Conservation (phyloP, 2,113 vertebrate genomes). For the Indicator maculatus region DNA sequence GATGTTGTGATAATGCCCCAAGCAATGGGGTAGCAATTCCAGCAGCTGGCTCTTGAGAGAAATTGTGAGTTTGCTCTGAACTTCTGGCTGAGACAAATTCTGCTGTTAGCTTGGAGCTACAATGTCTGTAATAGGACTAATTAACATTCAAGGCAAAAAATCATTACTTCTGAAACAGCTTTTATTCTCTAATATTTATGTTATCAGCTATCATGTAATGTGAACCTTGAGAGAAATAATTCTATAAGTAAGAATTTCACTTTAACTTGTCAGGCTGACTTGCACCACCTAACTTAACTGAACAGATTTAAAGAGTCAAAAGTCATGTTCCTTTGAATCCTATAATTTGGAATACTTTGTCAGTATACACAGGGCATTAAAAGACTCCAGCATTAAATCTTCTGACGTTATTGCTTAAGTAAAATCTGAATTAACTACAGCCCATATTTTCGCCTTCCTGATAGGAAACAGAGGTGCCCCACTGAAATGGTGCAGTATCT, state of each 20-base stretch:
- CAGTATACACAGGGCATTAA: neutral
- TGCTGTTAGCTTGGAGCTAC: neutral
- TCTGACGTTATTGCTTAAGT: neutral
- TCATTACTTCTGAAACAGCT: neutral
- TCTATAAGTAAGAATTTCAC: neutral
- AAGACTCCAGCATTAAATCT: neutral
- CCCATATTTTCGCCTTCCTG: neutral
- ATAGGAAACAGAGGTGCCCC: neutral
- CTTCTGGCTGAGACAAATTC: neutral
- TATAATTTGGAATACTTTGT: neutral
- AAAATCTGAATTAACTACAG: neutral
- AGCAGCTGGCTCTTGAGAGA: neutral
- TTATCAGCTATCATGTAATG: neutral
- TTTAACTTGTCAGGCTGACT: neutral
- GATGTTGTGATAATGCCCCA: neutral
- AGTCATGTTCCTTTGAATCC: neutral
- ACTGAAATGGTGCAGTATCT: neutral
- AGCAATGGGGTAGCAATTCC: neutral
- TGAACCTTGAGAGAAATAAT: neutral
- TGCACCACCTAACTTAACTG: neutral
- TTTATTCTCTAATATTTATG: conserved; percentile 7
- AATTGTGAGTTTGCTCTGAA: neutral
- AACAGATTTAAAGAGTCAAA: neutral
- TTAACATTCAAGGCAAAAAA: neutral
- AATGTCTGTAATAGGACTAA: neutral